Conservation (phyloP, 2,888 invertebrate genomes). For the Pollenia labialis region DNA sequence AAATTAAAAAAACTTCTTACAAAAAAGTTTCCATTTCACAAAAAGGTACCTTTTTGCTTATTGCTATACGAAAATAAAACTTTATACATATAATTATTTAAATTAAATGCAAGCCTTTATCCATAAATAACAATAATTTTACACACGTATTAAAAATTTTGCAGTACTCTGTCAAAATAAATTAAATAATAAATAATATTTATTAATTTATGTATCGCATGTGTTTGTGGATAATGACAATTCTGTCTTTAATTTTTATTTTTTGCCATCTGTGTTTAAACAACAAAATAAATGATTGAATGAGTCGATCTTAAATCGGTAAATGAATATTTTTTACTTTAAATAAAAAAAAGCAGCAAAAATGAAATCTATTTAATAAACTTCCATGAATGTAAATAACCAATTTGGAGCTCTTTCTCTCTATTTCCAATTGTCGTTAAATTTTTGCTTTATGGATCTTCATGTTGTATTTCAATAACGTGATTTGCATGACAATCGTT, state of each 20-base stretch:
- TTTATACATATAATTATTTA: background rate
- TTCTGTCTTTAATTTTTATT: background rate
- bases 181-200: constrained; percentile 24
- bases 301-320: constrained; percentile 35
- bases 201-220: background rate
- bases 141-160: background rate
- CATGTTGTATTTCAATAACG: constrained; percentile 47
- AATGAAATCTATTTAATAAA: constrained; percentile 20
- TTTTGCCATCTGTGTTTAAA: constrained; percentile 1
- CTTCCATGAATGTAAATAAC: constrained; percentile 2
- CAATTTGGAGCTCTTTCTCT: constrained; percentile 25
- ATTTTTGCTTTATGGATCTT: constrained; percentile 40
- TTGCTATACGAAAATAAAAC: too few relatives aligned
- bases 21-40: too few relatives aligned
- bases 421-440: constrained; percentile 41
- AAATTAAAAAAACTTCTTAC: too few relatives aligned
- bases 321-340: constrained; percentile 3
- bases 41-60: too few relatives aligned
- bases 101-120: constrained; percentile 9
- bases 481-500: constrained; percentile 54
- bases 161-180: constrained; percentile 14
- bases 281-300: constrained; percentile 3
- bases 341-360: background rate
- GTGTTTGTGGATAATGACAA: constrained; percentile 3
- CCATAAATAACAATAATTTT: constrained; percentile 7